Evolutionary conservation across 2,797 vertebrate genomes (phyloP), one percentile per base, ranked within the genome.

Genomic region (Takifugu rubripes): DNA sequence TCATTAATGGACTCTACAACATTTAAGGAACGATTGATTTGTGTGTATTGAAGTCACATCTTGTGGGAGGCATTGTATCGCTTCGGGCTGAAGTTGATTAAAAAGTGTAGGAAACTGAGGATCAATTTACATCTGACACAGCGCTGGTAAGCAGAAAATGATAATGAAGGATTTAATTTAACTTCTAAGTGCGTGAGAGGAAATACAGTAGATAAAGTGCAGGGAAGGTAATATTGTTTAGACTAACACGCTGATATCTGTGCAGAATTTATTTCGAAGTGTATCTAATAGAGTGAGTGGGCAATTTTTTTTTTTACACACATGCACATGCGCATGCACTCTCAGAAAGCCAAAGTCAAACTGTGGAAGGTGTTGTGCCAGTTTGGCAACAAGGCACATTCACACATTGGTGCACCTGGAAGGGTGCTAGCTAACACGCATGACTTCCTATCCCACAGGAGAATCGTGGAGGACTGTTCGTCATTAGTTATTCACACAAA

Each of bases 401-500:
- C 82, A 74, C 83, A 57, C 83, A 62, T 83, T 54, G 68, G 64
- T 79, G 78, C 82, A 87, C 81, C 84, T 84, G 83, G 75, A 85
- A 71, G 75, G 84, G 78, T 84, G 84, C 71, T 70, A 84, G 79
- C 66, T 82, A 58, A 74, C 69, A 52, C 79, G 74, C 71, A 66
- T 79, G 77, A 85, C 75, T 84, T 80, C 82, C 75, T 64, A 55
- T 79, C 79, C 82, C 77, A 78, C 68, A 68, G 52, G 72, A 85
- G 66, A 81, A 75, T 54, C 3, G 64, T 26, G 68, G 74, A 79
- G 72, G 79, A 86, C 86, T 83, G 85, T 82, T 89, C 79, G 56
- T 88, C 84, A 88, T 88, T 88, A 89, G 79, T 78, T 70, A 53
- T 87, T 87, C 74, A 66, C 83, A 84, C 82, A 64, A 81, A 76